Percentiles rank a stretch among this genome's conserved stretches.
Conservation (phyloP, 1,140 invertebrate genomes). For the Battus philenor region DNA sequence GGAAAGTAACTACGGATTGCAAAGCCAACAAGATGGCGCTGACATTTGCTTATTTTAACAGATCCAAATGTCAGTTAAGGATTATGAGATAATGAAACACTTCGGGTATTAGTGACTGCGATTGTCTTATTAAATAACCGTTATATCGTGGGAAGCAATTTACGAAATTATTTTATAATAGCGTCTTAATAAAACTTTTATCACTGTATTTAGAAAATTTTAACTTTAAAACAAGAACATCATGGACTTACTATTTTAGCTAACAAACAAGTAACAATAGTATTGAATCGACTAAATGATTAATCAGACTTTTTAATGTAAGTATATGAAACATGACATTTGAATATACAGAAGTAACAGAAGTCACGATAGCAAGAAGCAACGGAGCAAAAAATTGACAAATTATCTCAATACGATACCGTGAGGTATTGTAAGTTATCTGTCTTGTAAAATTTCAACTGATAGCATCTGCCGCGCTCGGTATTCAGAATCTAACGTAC, state of each 20-base stretch:
- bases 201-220: too few relatives aligned
- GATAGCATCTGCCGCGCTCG: slow-evolving; percentile 25
- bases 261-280: too few relatives aligned
- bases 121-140: slow-evolving; percentile 23
- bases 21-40: slow-evolving; percentile 18
- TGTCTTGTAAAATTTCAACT: slow-evolving; percentile 27
- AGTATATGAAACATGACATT: too few relatives aligned
- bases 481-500: slow-evolving; percentile 24
- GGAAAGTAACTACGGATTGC: background rate
- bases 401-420: slow-evolving; percentile 29
- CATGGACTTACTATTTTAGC: too few relatives aligned
- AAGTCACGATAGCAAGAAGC: slow-evolving; percentile 13
- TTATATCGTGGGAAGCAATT: slow-evolving; percentile 18
- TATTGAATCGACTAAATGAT: too few relatives aligned
- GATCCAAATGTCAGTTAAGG: slow-evolving; percentile 44
- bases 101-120: slow-evolving; percentile 19
- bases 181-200: background rate
- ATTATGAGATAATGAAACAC: slow-evolving; percentile 30
- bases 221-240: too few relatives aligned
- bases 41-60: slow-evolving; percentile 42
- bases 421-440: slow-evolving; percentile 27
- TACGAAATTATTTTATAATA: slow-evolving; percentile 19
- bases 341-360: slow-evolving; percentile 9
- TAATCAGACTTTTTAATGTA: too few relatives aligned
- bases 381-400: slow-evolving; percentile 25